A percentile compares a stretch with the other conserved stretches of the same genome.
Evolutionary conservation across 1,140 invertebrate genomes (phyloP).

Genomic region (Eurosta solidaginis): DNA sequence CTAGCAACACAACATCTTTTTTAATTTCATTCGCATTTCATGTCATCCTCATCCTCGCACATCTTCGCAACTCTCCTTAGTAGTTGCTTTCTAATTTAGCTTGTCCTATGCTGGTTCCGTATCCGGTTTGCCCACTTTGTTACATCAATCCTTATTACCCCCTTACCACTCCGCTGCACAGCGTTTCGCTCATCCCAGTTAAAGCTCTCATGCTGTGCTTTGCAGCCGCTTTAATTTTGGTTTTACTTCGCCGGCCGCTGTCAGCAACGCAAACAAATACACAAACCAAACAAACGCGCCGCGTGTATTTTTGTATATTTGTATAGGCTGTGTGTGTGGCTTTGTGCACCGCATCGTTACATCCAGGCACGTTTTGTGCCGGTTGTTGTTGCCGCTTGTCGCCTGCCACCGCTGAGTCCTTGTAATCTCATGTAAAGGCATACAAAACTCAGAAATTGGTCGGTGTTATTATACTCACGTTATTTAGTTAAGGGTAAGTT

Average conservation of each 20-base stretch:
- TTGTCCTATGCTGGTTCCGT: constrained; percentile 1
- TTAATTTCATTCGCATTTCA: background rate
- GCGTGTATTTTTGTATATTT: too few relatives aligned
- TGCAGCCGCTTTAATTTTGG: constrained; percentile 5
- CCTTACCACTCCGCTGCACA: background rate
- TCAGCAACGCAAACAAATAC: background rate
- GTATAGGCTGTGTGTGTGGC: background rate
- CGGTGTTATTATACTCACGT: background rate
- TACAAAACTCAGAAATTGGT: background rate
- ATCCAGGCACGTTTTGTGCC: constrained; percentile 1
- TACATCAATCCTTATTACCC: background rate
- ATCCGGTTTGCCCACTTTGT: constrained; percentile 20
- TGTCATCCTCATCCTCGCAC: background rate
- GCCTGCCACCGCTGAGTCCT: background rate
- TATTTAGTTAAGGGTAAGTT: background rate
- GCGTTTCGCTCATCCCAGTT: background rate
- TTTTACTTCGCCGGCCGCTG: background rate
- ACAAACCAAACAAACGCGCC: background rate
- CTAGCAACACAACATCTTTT: too few relatives aligned
- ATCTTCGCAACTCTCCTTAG: background rate
- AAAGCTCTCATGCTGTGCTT: background rate
- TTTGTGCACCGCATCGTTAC: background rate
- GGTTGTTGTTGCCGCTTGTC: background rate
- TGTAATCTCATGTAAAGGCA: constrained; percentile 23
- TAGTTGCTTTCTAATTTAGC: background rate